Evolutionary conservation across 2,797 vertebrate genomes (phyloP).

Genomic region (Discoglossus pictus): DNA sequence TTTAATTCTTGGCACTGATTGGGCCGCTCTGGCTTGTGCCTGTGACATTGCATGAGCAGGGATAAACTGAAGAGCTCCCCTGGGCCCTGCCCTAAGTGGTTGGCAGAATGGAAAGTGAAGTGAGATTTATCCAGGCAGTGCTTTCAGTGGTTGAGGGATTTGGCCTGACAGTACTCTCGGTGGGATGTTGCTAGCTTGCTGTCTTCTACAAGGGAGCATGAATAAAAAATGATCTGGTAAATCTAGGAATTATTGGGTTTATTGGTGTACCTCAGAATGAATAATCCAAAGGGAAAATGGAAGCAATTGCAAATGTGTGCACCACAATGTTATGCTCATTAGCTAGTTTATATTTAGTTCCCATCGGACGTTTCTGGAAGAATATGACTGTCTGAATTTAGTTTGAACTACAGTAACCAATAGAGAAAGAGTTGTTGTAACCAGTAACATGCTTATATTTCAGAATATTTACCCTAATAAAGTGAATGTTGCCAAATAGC

Average conservation of each 20-base stretch:
- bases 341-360: background rate
- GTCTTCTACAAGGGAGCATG: slow-evolving; percentile 56
- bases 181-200: slow-evolving; percentile 62
- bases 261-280: slow-evolving; percentile 54
- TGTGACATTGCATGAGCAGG: slow-evolving; percentile 64
- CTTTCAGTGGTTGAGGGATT: slow-evolving; percentile 59
- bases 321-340: slow-evolving; percentile 48
- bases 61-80: slow-evolving; percentile 65
- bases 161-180: slow-evolving; percentile 54
- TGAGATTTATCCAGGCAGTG: slow-evolving; percentile 56
- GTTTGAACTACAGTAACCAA: background rate
- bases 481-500: too few species aligned
- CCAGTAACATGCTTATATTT: too few species aligned
- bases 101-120: slow-evolving; percentile 65
- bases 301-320: slow-evolving; percentile 52
- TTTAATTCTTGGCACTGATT: slow-evolving; percentile 71
- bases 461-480: too few species aligned
- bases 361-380: background rate
- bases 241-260: slow-evolving; percentile 60
- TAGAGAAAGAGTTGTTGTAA: background rate
- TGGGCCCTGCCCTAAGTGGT: slow-evolving; percentile 61
- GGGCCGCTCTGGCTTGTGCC: slow-evolving; percentile 62
- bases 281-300: slow-evolving; percentile 56
- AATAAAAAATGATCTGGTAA: slow-evolving; percentile 62
- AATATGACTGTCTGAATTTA: background rate